Percentiles rank a stretch among this genome's conserved stretches.
phyloP scores from a whole-genome alignment of 2,888 invertebrate species.

The Dendrolimus houi region DNA sequence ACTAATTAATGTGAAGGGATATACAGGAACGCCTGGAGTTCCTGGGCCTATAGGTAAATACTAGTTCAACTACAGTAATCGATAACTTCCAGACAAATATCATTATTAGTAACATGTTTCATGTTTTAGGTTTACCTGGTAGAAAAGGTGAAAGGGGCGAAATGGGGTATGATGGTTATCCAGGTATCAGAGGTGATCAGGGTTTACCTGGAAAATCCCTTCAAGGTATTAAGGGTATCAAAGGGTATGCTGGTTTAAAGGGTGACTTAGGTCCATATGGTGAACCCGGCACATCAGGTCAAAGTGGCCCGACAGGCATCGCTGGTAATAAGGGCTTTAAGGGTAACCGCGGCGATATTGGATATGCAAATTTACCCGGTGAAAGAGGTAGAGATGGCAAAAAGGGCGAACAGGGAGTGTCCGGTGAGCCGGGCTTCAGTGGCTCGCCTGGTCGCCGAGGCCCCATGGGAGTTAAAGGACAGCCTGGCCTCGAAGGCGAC shows the following conservation, averaged over 20 bases:
- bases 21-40: constrained; percentile 72
- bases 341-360: constrained; percentile 68
- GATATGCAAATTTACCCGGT: constrained; percentile 58
- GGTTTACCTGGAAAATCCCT: constrained; percentile 53
- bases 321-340: constrained; percentile 76
- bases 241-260: constrained; percentile 80
- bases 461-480: constrained; percentile 51
- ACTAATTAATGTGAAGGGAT: constrained; percentile 58
- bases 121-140: constrained; percentile 24
- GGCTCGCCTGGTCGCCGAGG: constrained; percentile 76
- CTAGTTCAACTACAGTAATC: background rate
- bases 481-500: constrained; percentile 69
- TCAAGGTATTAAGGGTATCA: constrained; percentile 69
- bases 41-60: constrained; percentile 40
- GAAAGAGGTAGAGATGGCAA: constrained; percentile 54
- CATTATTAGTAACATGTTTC: background rate
- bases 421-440: constrained; percentile 75
- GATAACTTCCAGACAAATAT: background rate
- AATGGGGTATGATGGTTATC: constrained; percentile 44
- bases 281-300: constrained; percentile 63
- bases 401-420: constrained; percentile 65
- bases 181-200: constrained; percentile 44
- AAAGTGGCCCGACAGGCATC: constrained; percentile 77
- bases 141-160: constrained; percentile 51
- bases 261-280: constrained; percentile 82